These are phyloP conservation scores for Rutilus rutilus DNA, from an alignment of 2,113 vertebrate species.

Conservation along the genomic window DNA sequence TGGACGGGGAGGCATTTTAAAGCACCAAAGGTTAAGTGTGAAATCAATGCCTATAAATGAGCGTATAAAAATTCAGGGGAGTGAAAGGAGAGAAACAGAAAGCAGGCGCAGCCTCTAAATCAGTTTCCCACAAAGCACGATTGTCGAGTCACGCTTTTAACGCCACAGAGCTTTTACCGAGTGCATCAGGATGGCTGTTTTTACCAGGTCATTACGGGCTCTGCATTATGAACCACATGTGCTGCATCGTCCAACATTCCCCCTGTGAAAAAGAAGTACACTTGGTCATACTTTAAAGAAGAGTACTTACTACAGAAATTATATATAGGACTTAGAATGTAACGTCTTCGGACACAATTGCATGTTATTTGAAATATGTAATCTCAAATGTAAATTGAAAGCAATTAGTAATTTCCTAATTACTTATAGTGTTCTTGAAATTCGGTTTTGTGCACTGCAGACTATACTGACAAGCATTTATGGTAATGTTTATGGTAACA, in stretches of 20 bases:
- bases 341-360: neutral
- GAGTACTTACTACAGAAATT: neutral
- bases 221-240: constrained; percentile 11
- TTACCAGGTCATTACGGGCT: constrained; percentile 13
- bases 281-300: neutral
- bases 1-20: constrained; percentile 60
- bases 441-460: neutral
- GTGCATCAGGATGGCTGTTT: constrained; percentile 12
- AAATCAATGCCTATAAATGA: constrained; percentile 79
- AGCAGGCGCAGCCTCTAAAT: constrained; percentile 57
- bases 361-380: neutral
- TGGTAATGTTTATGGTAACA: no score
- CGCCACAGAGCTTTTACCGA: constrained; percentile 26
- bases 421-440: neutral
- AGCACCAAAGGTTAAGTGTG: constrained; percentile 68
- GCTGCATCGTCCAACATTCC: neutral
- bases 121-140: constrained; percentile 64
- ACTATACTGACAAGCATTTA: neutral
- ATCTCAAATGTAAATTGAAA: neutral
- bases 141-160: constrained; percentile 36
- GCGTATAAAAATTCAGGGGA: constrained; percentile 64
- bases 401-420: neutral
- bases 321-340: neutral
- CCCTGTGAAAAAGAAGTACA: neutral
- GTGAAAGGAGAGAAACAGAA: constrained; percentile 8